Conservation (phyloP, 2,888 invertebrate genomes). For the Amblyjoppa fuscipennis region DNA sequence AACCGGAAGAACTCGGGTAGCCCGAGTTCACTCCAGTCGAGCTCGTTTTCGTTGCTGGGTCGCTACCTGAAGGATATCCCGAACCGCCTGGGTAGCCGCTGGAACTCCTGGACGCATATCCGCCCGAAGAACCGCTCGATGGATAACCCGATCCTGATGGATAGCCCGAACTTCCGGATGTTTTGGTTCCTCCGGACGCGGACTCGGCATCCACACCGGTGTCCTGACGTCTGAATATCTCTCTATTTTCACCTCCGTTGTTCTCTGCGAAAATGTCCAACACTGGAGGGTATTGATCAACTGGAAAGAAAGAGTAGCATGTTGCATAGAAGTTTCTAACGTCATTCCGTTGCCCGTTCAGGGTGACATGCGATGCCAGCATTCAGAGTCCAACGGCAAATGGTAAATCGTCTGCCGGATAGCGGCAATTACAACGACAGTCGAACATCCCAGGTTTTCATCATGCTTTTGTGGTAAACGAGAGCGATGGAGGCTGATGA, state of each 20-base stretch:
- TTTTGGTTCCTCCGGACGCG: constrained; percentile 31
- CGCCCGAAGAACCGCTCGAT: constrained; percentile 29
- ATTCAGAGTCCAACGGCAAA: constrained; percentile 69
- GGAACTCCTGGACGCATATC: constrained; percentile 42
- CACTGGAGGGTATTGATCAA: constrained; percentile 64
- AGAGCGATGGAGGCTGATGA: constrained; percentile 56
- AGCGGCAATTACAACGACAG: constrained; percentile 20
- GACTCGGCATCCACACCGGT: constrained; percentile 43
- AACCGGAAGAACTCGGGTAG: constrained; percentile 53
- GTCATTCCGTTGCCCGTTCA: constrained; percentile 25
- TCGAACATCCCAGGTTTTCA: constrained; percentile 18
- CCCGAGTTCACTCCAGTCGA: constrained; percentile 27
- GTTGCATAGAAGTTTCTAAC: constrained; percentile 52
- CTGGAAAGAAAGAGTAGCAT: constrained; percentile 65
- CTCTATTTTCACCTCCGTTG: constrained; percentile 73
- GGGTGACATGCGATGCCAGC: constrained; percentile 41
- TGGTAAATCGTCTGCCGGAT: constrained; percentile 21
- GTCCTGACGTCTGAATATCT: constrained; percentile 73
- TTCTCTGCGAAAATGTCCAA: constrained; percentile 82
- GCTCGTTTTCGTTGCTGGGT: constrained; percentile 22
- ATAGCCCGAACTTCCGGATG: constrained; percentile 60
- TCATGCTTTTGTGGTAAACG: constrained; percentile 50
- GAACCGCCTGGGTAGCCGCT: constrained; percentile 64
- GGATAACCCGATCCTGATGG: constrained; percentile 61
- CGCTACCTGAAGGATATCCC: constrained; percentile 53